Percentiles rank a stretch among this genome's conserved stretches.
phyloP scores from a whole-genome alignment of 2,797 vertebrate species.

The Pterois miles region DNA sequence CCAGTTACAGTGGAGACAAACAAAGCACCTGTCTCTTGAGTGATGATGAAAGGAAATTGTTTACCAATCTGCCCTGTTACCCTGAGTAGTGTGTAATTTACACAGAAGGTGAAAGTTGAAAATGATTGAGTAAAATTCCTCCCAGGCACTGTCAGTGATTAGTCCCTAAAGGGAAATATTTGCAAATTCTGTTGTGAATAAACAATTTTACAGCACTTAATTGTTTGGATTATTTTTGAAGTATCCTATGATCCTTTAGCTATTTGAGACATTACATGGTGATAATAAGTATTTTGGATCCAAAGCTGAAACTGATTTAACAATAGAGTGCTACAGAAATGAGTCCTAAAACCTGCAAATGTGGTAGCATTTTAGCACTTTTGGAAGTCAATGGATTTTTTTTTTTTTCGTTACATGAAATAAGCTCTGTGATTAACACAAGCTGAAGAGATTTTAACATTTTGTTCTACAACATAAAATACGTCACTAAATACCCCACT shows the following conservation, averaged over 20 bases:
- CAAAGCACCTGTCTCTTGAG: slow-evolving; percentile 28
- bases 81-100: slow-evolving; percentile 19
- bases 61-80: slow-evolving; percentile 37
- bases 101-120: slow-evolving; percentile 39
- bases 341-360: no score
- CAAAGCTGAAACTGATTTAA: not conserved
- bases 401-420: no score
- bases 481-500: no score
- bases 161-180: not conserved
- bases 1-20: slow-evolving; percentile 33
- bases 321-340: not conserved
- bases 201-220: slow-evolving; percentile 2
- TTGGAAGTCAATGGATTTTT: no score
- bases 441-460: no score
- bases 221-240: not conserved
- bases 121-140: slow-evolving; percentile 12
- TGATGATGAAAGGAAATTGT: slow-evolving; percentile 49
- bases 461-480: no score
- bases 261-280: not conserved
- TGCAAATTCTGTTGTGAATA: not conserved
- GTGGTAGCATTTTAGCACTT: no score
- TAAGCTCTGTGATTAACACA: no score
- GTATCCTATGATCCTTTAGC: not conserved
- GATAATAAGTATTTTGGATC: not conserved
- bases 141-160: slow-evolving; percentile 2